Conservation (phyloP, 2,888 invertebrate genomes). For the Eudasyphora cyanicolor region DNA sequence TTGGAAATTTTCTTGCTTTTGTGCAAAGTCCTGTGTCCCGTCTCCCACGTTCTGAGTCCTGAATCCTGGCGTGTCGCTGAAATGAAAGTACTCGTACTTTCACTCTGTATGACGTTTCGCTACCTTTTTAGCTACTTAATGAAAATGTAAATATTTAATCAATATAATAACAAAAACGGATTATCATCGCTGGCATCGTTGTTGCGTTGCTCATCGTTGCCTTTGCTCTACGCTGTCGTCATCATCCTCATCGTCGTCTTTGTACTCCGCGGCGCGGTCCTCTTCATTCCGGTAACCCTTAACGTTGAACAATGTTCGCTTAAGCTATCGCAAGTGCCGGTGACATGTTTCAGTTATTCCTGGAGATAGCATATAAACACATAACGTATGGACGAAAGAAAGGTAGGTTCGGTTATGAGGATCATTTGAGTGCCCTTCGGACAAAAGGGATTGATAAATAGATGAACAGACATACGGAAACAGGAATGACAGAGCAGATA, state of each 20-base stretch:
- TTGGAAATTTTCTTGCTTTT: neutral
- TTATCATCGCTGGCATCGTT: conserved; percentile 54
- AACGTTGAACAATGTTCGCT: conserved; percentile 38
- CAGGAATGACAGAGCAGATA: no score
- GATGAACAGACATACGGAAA: neutral
- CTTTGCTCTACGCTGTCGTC: neutral
- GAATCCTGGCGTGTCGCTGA: neutral
- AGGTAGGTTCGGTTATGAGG: no score
- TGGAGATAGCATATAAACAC: neutral
- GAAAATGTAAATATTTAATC: conserved; percentile 70
- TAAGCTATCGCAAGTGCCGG: conserved; percentile 1
- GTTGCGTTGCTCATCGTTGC: no score
- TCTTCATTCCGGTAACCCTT: conserved; percentile 57
- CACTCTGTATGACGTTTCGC: neutral
- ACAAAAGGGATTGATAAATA: neutral
- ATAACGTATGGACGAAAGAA: no score
- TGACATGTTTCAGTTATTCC: neutral
- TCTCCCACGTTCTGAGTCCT: neutral
- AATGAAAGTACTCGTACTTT: conserved; percentile 3
- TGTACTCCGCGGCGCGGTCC: no score
- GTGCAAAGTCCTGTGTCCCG: neutral
- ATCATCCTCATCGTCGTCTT: neutral
- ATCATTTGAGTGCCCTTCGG: no score
- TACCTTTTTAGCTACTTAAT: conserved; percentile 61
- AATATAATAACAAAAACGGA: conserved; percentile 68